Evolutionary conservation across 2,797 vertebrate species (phyloP).

Genomic region (Esox masquinongy): DNA sequence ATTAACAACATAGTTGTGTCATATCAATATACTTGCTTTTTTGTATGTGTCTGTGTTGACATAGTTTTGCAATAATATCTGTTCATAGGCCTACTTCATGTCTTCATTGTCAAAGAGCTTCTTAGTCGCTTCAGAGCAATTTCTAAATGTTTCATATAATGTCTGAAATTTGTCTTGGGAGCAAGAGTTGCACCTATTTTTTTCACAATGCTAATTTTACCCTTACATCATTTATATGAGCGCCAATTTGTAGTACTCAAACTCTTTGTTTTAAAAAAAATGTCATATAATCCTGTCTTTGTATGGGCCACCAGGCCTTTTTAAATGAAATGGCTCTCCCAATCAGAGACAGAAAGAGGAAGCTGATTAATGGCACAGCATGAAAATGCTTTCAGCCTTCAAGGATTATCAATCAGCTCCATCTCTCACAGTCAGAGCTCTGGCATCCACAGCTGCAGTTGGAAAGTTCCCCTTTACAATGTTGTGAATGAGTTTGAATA

Average conservation of each 20-base stretch:
- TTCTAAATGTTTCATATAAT: background rate
- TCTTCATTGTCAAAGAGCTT: background rate
- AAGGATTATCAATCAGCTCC: slow-evolving; percentile 30
- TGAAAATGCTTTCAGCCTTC: slow-evolving; percentile 26
- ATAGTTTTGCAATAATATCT: background rate
- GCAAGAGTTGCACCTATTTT: background rate
- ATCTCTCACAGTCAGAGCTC: background rate
- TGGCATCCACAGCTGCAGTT: background rate
- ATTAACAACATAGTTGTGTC: background rate
- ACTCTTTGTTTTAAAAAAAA: slow-evolving; percentile 20
- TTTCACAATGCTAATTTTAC: background rate
- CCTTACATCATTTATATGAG: background rate
- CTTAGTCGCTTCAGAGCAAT: too few relatives aligned
- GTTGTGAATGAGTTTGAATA: background rate
- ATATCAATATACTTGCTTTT: background rate
- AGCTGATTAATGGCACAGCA: slow-evolving; percentile 34
- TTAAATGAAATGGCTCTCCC: slow-evolving; percentile 35
- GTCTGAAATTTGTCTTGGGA: background rate
- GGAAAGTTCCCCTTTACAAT: background rate
- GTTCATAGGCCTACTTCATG: background rate
- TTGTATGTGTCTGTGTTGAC: background rate
- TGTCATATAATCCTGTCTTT: slow-evolving; percentile 15
- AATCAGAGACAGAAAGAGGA: slow-evolving; percentile 21
- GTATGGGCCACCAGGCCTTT: slow-evolving; percentile 18
- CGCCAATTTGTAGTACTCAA: slow-evolving; percentile 3